Conservation (phyloP, 2,797 vertebrate genomes). For the Novumbra hubbsi region DNA sequence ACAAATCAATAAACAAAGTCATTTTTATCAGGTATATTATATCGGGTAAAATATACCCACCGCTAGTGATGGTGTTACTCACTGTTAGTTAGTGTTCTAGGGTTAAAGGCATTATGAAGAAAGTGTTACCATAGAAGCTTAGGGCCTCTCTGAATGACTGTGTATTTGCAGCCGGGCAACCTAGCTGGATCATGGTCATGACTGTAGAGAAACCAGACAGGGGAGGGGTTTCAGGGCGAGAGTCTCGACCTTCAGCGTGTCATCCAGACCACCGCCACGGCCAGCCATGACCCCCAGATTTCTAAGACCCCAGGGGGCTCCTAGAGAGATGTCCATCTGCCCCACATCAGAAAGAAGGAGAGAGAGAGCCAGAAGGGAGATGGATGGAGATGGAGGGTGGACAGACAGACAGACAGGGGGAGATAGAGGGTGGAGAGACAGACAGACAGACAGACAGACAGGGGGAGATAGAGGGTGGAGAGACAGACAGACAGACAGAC, state of each 20-base stretch:
- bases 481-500: too few species aligned
- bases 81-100: too few species aligned
- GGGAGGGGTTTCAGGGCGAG: neutral
- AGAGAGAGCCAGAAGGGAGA: neutral
- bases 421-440: too few species aligned
- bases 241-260: constrained; percentile 1
- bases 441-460: too few species aligned
- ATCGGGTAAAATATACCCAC: too few species aligned
- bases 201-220: neutral
- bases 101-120: neutral
- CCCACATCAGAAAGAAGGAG: neutral
- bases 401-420: neutral
- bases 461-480: too few species aligned
- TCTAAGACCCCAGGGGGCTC: constrained; percentile 9
- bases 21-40: too few species aligned
- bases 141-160: neutral
- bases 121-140: neutral
- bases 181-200: neutral
- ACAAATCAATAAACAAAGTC: neutral
- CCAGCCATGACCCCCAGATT: constrained; percentile 5
- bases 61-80: too few species aligned
- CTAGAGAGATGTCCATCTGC: constrained; percentile 37
- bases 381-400: neutral
- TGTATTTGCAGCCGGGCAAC: neutral
- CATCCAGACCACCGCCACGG: neutral